phyloP scores from a whole-genome alignment of 2,797 vertebrate genomes.

The Myripristis jacobus region DNA sequence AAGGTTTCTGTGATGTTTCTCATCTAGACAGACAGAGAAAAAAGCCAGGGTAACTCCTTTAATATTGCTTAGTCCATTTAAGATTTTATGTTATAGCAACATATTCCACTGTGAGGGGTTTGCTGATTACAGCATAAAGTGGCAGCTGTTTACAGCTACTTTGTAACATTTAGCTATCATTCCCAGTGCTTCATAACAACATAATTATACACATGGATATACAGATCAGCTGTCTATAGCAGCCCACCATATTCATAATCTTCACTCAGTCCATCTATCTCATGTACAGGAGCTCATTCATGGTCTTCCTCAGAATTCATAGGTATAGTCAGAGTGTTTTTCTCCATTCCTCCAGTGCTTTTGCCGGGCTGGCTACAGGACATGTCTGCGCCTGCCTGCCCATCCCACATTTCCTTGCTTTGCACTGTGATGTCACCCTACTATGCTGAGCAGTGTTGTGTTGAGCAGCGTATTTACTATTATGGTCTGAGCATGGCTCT shows the following conservation, averaged over 20 bases:
- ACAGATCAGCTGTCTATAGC: slow-evolving; percentile 10
- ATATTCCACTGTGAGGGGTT: slow-evolving; percentile 14
- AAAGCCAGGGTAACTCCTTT: slow-evolving; percentile 20
- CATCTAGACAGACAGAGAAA: slow-evolving; percentile 82
- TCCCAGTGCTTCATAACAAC: neutral
- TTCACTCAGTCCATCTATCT: slow-evolving; percentile 5
- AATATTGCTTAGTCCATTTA: slow-evolving; percentile 21
- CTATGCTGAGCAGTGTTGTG: slow-evolving; percentile 42
- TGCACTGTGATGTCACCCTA: slow-evolving; percentile 72
- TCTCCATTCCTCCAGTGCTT: slow-evolving; percentile 30
- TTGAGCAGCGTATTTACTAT: slow-evolving; percentile 55
- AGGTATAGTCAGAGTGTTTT: slow-evolving; percentile 5
- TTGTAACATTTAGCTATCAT: neutral
- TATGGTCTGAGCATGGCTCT: slow-evolving; percentile 53
- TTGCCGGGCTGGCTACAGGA: slow-evolving; percentile 41
- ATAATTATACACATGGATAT: slow-evolving; percentile 6
- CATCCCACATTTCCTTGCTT: slow-evolving; percentile 52
- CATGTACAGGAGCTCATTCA: neutral
- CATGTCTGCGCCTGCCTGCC: slow-evolving; percentile 69
- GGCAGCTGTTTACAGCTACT: neutral
- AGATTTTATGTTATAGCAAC: slow-evolving; percentile 34
- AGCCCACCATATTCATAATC: neutral
- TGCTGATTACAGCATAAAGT: neutral
- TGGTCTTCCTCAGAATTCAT: neutral
- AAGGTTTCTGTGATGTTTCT: slow-evolving; percentile 97